Conservation (phyloP, 1,140 invertebrate species). For the Teleopsis dalmanni region DNA sequence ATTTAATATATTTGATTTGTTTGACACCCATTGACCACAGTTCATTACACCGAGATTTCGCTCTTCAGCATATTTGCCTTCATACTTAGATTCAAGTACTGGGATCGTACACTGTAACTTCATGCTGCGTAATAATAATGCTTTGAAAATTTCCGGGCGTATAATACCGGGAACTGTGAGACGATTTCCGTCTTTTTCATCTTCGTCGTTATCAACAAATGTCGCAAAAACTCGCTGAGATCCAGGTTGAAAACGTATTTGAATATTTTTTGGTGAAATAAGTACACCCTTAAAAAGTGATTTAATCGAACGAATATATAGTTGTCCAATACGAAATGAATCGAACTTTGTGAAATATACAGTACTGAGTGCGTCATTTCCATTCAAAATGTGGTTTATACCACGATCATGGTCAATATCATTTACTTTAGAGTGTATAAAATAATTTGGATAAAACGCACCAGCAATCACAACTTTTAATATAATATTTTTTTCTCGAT, state of each 20-base stretch:
- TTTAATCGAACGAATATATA: conserved; percentile 60
- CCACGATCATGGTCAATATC: conserved; percentile 52
- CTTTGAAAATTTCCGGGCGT: conserved; percentile 65
- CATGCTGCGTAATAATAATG: conserved; percentile 63
- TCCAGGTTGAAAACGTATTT: conserved; percentile 55
- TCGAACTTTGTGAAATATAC: conserved; percentile 65
- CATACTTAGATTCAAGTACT: too few species aligned
- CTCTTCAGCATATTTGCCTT: conserved; percentile 26
- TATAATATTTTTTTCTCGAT: conserved; percentile 50
- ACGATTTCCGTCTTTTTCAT: conserved; percentile 6
- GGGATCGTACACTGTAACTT: conserved; percentile 47
- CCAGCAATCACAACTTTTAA: conserved; percentile 57
- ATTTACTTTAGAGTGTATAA: conserved; percentile 50
- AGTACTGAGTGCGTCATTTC: conserved; percentile 66
- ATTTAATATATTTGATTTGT: conserved; percentile 17
- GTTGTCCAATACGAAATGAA: conserved; percentile 57
- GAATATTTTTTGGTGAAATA: conserved; percentile 45
- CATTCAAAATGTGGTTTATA: conserved; percentile 55
- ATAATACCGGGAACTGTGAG: conserved; percentile 53
- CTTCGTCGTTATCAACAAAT: conserved; percentile 46
- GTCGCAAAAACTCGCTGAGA: conserved; percentile 52
- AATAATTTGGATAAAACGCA: conserved; percentile 91
- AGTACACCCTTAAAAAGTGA: conserved; percentile 45
- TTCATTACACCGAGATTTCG: conserved; percentile 20
- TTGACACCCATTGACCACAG: conserved; percentile 27